Evolutionary conservation across 1,140 invertebrate species (phyloP), one percentile per base, ranked within the genome.

Genomic region (Radopholus similis): DNA sequence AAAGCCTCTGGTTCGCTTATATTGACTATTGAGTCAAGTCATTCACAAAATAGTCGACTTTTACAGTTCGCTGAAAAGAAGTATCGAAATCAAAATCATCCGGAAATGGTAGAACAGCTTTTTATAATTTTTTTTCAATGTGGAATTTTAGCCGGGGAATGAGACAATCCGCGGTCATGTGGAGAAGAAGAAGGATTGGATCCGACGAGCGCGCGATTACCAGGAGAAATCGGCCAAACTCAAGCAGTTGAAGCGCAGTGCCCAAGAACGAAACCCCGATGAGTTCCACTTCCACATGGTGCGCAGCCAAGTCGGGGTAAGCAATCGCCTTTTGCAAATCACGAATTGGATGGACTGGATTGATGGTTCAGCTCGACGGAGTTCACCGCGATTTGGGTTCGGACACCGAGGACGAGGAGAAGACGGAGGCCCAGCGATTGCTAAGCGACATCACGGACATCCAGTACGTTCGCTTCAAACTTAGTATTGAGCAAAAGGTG

Each of bases 271-370:
- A 82, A 98, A 97, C 88, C 92, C 93, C 1, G 93, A 98, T 89
- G 95, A 98, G 85, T 98, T 97, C 84, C 91, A 95, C 82, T 93
- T 91, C 84, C 94, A 97, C 77, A 98, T 98, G 95, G 89, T 95
- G 38, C 93, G 92, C 82, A 92, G 93, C 1, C 88, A 89, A 84
- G 85, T 91, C 2, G 85, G 89, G 76, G 87, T 87, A 83, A 75
- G 72, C 71, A 49, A 23, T 38, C 2, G 30, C 21, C 13, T 67
- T 71, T 66, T 62, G 15, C n/a, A 21, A 38, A 32, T 30, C n/a
- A 58, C 34, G 28, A 13, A 34, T 15, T 58, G 30, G 8, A 4
- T n/a, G 1, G 11, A 18, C 11, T 13, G 11, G 38, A 42, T 42
- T 67, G 28, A 28, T 60, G 66, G 37, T 70, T 57, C 38, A 77